Base-by-base conservation (phyloP, 2,888 invertebrate species). In the Ochropleura leucogaster region DNA sequence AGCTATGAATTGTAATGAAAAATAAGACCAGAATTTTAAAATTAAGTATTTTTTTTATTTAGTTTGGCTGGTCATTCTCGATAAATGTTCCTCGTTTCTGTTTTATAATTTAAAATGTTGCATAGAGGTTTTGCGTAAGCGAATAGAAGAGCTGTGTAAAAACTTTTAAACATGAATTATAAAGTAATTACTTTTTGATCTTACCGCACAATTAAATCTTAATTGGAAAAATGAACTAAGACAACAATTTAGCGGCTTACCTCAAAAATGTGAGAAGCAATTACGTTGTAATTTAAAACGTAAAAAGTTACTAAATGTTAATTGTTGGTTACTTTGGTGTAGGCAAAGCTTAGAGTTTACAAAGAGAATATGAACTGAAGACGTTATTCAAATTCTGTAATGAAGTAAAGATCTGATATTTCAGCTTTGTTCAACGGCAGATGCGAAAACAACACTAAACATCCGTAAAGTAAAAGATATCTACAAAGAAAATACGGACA, bases 141-240 rank as follows among this genome's bases (percentile, higher is more conserved):
- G 1, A 69, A 66, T 73, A 60, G 3, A 69, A 64, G 9, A 67
- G 7, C 9, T 47, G 70, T 63, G 51, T n/a, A 49, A 60, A 68
- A 79, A 72, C 42, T 72, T 65, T 63, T 59, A 3, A 59, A 63
- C 47, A 51, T 68, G 14, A 64, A 62, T 85, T 44, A 65, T 9
- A 40, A 77, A 77, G 59, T 72, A 63, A 85, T 83, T 75, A 72
- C 63, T 82, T 67, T 76, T 80, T 71, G 68, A 66, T 69, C 68
- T 53, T 69, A 10, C 49, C n/a, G 14, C 46, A 12, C 14, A 57
- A 63, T n/a, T 44, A 57, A 80, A 60, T 62, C 9, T 42, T 72
- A 67, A 71, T 73, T 72, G 30, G 3, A 63, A 77, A 72, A 65
- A 46, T 60, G 10, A 47, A 62, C 18, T 20, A 70, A 42, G 20